Conservation (phyloP, 2,113 vertebrate genomes). For the Sturnira hondurensis region DNA sequence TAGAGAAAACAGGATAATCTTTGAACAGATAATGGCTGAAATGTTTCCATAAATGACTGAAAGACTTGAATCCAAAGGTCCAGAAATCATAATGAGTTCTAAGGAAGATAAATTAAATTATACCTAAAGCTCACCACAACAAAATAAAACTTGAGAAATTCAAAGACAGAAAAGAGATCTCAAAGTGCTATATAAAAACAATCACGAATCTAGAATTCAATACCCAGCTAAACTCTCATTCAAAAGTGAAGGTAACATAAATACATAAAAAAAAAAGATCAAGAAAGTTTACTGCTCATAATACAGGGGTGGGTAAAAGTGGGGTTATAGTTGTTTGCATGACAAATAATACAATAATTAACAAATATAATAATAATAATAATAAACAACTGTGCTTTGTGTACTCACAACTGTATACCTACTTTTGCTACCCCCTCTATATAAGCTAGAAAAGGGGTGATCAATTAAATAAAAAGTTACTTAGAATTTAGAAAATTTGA, state of each 20-base stretch:
- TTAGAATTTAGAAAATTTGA: constrained; percentile 1
- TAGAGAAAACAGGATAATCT: neutral
- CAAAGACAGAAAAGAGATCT: neutral
- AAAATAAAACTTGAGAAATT: neutral
- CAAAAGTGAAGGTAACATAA: neutral
- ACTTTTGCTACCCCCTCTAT: neutral
- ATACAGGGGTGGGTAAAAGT: too few relatives aligned
- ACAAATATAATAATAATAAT: too few relatives aligned
- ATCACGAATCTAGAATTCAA: neutral
- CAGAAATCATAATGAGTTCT: neutral
- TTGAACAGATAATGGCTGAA: neutral
- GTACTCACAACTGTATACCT: too few relatives aligned
- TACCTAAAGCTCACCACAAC: neutral
- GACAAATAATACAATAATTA: too few relatives aligned
- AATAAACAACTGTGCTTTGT: too few relatives aligned
- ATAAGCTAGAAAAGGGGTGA: neutral
- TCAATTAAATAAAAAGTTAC: neutral
- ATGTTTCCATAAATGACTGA: neutral
- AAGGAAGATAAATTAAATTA: neutral
- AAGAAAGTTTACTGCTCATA: neutral
- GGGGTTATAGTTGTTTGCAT: too few relatives aligned
- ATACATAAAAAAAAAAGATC: neutral
- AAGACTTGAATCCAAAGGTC: neutral
- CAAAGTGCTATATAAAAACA: neutral
- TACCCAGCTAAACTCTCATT: neutral